Evolutionary conservation across 1,140 invertebrate species (phyloP), one percentile per base, ranked within the genome.

Genomic region (Sarcophaga peregrina): DNA sequence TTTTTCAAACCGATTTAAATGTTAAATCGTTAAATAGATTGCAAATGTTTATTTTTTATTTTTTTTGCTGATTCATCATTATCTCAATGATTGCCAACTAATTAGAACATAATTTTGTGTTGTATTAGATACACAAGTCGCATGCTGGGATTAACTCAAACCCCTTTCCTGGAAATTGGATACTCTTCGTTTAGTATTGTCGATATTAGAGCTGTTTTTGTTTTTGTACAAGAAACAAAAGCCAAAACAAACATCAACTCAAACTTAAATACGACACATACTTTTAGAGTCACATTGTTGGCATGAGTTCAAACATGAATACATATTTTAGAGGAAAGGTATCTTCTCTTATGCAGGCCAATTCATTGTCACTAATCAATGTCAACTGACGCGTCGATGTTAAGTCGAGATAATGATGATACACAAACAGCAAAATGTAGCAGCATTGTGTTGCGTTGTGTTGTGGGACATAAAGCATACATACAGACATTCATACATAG

Each of bases 31-130:
- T 37, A 37, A 37, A 37, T 37, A 37, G 25, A 37, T 37, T 37
- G 25, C 25, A 37, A 37, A 37, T 4, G 1, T 37, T 37, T 4
- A 37, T 37, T 37, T 37, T 37, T 37, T 37, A 2, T 37, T 37
- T 37, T 2, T 37, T 37, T 37, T 37, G 25, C 25, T 37, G 25
- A 37, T 37, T 37, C 25, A 37, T 37, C 25, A 37, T 37, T 37
- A 37, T 37, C 8, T 52, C n/a, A 25, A 20, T 68, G 62, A 68
- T 86, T 87, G 86, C 86, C 86, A 89, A 85, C 87, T 89, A 89
- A 89, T 89, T 89, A 87, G 87, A 86, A 89, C 87, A 37, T 4
- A 87, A 89, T 86, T 88, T 89, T 88, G 85, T 88, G 86, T 84
- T 86, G 85, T 85, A 85, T 84, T 84, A 75, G 13, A 81, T 83